These are phyloP conservation scores for Dendrocopos noguchii DNA, from an alignment of 2,113 vertebrate species.

Conservation along the genomic window DNA sequence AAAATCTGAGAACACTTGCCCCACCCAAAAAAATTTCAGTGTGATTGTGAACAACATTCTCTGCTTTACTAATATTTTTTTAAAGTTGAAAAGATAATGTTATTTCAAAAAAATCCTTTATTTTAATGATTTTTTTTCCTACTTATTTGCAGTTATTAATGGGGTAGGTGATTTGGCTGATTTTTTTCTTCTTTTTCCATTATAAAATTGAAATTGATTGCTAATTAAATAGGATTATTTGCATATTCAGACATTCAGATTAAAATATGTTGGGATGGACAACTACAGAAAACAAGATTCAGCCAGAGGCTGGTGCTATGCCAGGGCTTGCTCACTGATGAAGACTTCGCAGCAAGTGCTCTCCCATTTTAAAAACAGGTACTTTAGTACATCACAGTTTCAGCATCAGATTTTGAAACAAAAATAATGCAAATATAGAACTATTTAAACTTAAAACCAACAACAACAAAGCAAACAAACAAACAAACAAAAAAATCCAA, in stretches of 20 bases:
- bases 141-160: background rate
- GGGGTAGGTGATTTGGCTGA: rapidly evolving
- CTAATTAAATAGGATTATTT: background rate
- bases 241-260: background rate
- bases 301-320: background rate
- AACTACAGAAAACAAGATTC: background rate
- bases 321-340: background rate
- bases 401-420: background rate
- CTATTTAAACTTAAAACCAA: background rate
- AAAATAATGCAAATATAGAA: background rate
- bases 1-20: background rate
- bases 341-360: background rate
- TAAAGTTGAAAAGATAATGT: background rate
- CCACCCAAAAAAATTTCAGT: background rate
- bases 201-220: background rate
- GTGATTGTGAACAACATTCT: background rate
- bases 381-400: background rate
- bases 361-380: background rate
- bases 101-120: background rate
- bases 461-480: no score
- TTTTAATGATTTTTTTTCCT: rapidly evolving
- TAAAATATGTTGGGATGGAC: background rate
- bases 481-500: background rate
- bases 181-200: background rate
- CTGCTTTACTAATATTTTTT: background rate